phyloP scores from a whole-genome alignment of 2,113 vertebrate genomes.

The Cyanistes caeruleus region DNA sequence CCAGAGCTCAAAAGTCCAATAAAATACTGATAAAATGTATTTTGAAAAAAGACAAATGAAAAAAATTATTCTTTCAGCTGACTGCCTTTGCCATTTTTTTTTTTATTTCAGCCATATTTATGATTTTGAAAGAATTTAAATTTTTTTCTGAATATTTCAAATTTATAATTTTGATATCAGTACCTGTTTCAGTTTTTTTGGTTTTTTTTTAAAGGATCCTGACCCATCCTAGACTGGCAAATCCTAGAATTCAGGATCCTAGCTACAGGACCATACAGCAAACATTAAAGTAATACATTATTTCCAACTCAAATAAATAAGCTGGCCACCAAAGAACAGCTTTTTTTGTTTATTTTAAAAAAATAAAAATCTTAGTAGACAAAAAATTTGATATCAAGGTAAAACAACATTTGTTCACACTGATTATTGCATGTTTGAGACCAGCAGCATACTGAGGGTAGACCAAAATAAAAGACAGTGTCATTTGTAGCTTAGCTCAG shows the following conservation, averaged over 20 bases:
- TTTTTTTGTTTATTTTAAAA: not conserved
- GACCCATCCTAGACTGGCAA: not conserved
- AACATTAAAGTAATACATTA: not conserved
- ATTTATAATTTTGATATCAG: not conserved
- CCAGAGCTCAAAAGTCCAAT: not conserved
- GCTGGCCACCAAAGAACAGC: not conserved
- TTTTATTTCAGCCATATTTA: not conserved
- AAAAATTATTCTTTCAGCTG: not conserved
- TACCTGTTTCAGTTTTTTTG: not conserved
- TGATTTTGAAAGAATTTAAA: not conserved
- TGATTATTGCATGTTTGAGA: not conserved
- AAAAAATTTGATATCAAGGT: not conserved
- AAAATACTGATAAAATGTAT: not conserved
- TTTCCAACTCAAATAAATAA: not conserved
- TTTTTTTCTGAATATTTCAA: not conserved
- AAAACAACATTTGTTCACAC: not conserved
- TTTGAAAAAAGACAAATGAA: not conserved
- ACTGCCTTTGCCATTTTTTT: not conserved
- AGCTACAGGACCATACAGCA: not conserved
- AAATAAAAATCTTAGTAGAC: not conserved
- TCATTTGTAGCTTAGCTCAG: not conserved
- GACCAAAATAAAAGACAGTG: not conserved
- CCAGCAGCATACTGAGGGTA: not conserved
- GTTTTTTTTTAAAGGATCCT: not conserved
- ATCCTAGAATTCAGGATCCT: not conserved